Base-by-base conservation (phyloP, 2,888 invertebrate genomes). In the Lasioglossum lativentre region DNA sequence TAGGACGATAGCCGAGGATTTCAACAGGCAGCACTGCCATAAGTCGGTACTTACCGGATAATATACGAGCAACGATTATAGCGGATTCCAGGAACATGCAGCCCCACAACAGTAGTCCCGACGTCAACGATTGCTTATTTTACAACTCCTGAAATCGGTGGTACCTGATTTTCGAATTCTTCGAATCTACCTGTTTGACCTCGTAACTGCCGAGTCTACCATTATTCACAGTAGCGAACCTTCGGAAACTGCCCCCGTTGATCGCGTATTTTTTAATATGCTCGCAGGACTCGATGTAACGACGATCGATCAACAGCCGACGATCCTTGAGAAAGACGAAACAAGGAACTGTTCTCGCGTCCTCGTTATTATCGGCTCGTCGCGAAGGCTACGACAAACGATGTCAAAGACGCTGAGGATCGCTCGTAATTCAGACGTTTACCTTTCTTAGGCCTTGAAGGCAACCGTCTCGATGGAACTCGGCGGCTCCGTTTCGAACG, bases 371-470 rank as follows among this genome's bases (percentile, higher is more conserved):
- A 30, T 75, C n/a, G 30, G 27, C 16, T 12, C 74, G 38, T 45
- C 27, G 47, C 30, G 78, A 78, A 78, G 71, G 78, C 40, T 70
- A 72, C 27, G 23, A 30, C 42, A 42, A 59, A 72, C 71, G 71
- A 59, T 72, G 78, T 40, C 42, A 72, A 78, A 78, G 56, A 42
- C 71, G 42, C 6, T 19, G 45, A 59, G 42, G 42, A 63, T 42
- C 45, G 30, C 72, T n/a, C 14, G 23, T 27, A 40, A 16, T 71
- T 16, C 23, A n/a, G 71, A 38, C 80, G 75, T 75, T 70, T 71
- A 40, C 76, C 80, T 80, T 80, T 76, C 80, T 71, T 59, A 71
- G 19, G 27, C 78, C 68, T 79, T 74, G 66, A 45, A 40, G 42
- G 23, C n/a, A 34, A 16, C 5, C 16, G 47, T 40, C 47, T 47